Evolutionary conservation across 1,140 invertebrate species (phyloP), one percentile per base, ranked within the genome.

Genomic region (Oedothorax gibbosus): DNA sequence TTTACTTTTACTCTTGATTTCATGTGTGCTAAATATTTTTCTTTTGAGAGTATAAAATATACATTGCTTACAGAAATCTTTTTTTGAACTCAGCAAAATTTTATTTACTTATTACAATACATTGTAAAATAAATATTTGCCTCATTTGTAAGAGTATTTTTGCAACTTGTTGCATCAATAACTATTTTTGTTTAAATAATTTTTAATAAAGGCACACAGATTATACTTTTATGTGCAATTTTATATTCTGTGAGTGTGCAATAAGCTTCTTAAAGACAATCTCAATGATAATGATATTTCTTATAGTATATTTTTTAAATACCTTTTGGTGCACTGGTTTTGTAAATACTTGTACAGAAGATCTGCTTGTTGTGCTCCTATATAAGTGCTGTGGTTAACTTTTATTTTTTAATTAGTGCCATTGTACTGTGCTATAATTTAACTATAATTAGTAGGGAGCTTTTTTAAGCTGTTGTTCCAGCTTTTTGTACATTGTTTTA

Each of bases 321-420:
- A 15, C 20, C 14, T 14, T 15, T 75, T 57, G 57, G 72, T 76
- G 81, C 81, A 71, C 75, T 72, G 72, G 49, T 7, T 75, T 76
- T 84, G 81, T 84, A 84, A 75, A 84, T 84, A 75, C 50, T 68
- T 84, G 81, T 84, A 84, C 62, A 84, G 60, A 84, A 82, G 14
- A 81, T 71, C 1, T 73, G 60, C 21, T 64, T 73, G 50, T 21
- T 81, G 60, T 53, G 21, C 18, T n/a, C 78, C 51, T 54, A 50
- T 60, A 11, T 15, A 56, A 64, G 49, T 64, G 51, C n/a, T 84
- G 71, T 56, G 62, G 72, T 49, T 76, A 56, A 21, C 35, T 35
- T 35, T 2, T 35, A 35, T 35, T 84, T 75, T 54, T 66, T n/a
- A 77, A 76, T 49, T 76, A 57, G 71, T 76, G 72, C 72, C 72